Evolutionary conservation across 1,140 invertebrate species (phyloP).

Genomic region (Zaprionus ornatus): DNA sequence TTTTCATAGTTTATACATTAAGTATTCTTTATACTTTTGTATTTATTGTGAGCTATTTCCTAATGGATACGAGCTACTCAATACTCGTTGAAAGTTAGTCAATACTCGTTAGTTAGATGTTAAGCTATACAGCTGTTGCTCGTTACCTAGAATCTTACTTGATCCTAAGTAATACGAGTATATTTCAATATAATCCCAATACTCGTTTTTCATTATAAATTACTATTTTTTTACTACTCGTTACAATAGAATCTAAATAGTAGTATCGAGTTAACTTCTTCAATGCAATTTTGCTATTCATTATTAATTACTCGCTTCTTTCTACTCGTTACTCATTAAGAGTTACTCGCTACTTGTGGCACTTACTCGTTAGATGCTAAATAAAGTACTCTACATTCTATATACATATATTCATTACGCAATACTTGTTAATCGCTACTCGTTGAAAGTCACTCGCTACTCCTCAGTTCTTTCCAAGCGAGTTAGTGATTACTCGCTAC

Average conservation of each 20-base stretch:
- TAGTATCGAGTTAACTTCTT: no score
- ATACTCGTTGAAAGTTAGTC: background rate
- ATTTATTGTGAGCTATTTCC: background rate
- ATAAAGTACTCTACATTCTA: no score
- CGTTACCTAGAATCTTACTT: no score
- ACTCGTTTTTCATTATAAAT: no score
- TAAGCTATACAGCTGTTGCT: no score
- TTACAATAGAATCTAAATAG: no score
- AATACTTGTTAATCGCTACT: background rate
- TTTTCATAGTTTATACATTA: background rate
- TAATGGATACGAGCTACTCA: background rate
- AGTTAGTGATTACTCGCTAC: background rate
- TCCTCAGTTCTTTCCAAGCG: background rate
- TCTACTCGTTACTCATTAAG: conserved; percentile 4
- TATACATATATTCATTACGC: no score
- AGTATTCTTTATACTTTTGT: background rate
- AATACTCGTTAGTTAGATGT: no score
- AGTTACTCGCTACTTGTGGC: conserved; percentile 8
- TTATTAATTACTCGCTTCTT: background rate
- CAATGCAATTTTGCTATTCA: no score
- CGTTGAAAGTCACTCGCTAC: background rate
- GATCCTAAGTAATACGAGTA: no score
- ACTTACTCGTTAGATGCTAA: background rate
- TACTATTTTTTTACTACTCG: no score
- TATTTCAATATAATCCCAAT: no score